Evolutionary conservation across 1,140 invertebrate species (phyloP), one percentile per base, ranked within the genome.

Genomic region (Wiebesia pumilae): DNA sequence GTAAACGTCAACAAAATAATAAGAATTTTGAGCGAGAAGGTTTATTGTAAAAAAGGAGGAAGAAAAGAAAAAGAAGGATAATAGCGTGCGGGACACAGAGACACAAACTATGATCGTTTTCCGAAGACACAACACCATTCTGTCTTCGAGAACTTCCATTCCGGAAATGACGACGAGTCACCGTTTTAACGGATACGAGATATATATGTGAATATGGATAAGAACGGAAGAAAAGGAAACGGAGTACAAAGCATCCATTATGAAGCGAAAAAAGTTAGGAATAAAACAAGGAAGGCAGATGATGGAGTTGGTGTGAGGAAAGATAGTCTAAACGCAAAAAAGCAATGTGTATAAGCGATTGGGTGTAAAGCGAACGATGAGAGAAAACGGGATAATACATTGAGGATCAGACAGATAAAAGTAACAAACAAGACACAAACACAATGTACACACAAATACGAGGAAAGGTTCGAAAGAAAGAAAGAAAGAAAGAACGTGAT

Each of bases 191-290:
- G 88, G 58, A 81, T 40, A 73, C 38, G 35, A 73, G 33, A 73
- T 73, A 27, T 40, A 73, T 40, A 33, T 69, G 62, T 71, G 54
- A 24, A 62, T 77, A 65, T 78, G 84, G 84, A 88, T 88, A 84
- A 77, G 78, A 88, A 87, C 47, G 87, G 87, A 84, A 73, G 85
- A 89, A 89, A 89, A 85, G 85, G 83, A 88, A 86, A 85, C 33
- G 85, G 83, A 88, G 86, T 86, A 86, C 87, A 88, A 81, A 89
- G 87, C 86, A 80, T 85, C 81, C 81, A 47, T 80, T 62, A 71
- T 73, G 43, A 84, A 67, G 40, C 16, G 24, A 78, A 77, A 84
- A 89, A 35, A 80, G 47, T 35, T 16, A 78, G 65, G 75, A 71
- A 79, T 27, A 83, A 71, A 47, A 85, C 88, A 77, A 43, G 77